Base-by-base conservation (phyloP, 2,797 vertebrate genomes). In the Chaunax sp. region DNA sequence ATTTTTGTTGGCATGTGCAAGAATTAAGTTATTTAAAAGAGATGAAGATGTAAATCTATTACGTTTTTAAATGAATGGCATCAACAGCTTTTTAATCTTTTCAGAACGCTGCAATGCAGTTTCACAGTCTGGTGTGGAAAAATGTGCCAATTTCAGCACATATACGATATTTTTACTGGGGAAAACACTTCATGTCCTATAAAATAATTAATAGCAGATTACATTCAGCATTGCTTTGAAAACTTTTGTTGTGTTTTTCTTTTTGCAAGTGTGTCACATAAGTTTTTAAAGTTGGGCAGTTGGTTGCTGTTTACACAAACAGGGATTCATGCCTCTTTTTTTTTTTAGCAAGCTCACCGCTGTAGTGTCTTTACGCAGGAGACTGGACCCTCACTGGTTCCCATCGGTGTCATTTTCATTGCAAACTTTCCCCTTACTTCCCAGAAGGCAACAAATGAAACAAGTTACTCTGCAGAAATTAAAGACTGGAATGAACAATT, bases 331-430 rank as follows among this genome's bases (percentile, higher is more conserved):
- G 19, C 23, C 15, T 37, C 11, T 16, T 40, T 40, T 40, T 10
- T 12, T 61, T 43, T 46, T 28, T 26, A 35, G 11, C 8, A 14
- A 62, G 16, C 67, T 40, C 28, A 15, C 50, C 60, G 46, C 44
- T 66, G 72, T 65, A 73, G 45, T 83, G 74, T 83, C 59, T 49
- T 77, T 80, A 72, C 80, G 69, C 49, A 76, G 84, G 56, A 77
- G 25, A 22, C 63, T 69, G 69, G 50, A 66, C 25, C 19, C 51
- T 16, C 38, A 49, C 49, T 38, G 25, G 38, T 63, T 80, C 59
- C 74, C 73, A 52, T 26, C 55, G 41, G 72, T 67, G 51, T 50
- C 63, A 75, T 73, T 77, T 72, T 55, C 33, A 63, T 51, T 57
- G 52, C 72, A 71, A 37, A 69, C 57, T 78, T 67, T 84, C 38